Conservation (phyloP, 2,113 vertebrate species). For the Ciconia stormi region DNA sequence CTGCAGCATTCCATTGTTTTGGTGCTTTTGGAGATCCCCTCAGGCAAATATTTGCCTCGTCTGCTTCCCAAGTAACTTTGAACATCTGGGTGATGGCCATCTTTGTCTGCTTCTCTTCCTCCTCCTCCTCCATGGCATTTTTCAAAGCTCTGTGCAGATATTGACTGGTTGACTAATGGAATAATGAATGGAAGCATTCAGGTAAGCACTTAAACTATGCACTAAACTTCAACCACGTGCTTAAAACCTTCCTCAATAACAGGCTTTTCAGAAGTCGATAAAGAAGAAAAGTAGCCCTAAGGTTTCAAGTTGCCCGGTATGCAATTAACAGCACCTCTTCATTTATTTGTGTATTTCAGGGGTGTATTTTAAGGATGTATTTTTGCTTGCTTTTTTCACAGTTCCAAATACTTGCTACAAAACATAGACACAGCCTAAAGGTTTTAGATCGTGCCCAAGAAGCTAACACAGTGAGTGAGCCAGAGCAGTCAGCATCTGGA, state of each 20-base stretch:
- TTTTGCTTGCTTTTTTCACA: not conserved
- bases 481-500: not conserved
- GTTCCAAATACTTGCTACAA: fast-evolving
- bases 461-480: fast-evolving
- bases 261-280: not conserved
- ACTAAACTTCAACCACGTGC: not conserved
- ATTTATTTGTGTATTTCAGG: not conserved
- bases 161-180: not conserved
- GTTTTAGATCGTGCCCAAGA: not conserved
- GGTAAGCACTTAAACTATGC: not conserved
- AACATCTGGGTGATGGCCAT: not conserved
- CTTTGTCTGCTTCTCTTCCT: not conserved
- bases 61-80: not conserved
- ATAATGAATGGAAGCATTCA: not conserved
- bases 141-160: not conserved
- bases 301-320: not conserved
- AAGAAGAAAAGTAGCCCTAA: not conserved
- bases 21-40: not conserved
- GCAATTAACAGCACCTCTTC: not conserved
- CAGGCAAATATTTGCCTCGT: not conserved
- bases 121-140: not conserved
- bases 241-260: not conserved
- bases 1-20: not conserved
- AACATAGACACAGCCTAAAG: not conserved
- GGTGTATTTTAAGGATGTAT: not conserved